A percentile compares a stretch with the other conserved stretches of the same genome.
Conservation (phyloP, 2,113 vertebrate genomes). For the Ophthalmolycus amberensis region DNA sequence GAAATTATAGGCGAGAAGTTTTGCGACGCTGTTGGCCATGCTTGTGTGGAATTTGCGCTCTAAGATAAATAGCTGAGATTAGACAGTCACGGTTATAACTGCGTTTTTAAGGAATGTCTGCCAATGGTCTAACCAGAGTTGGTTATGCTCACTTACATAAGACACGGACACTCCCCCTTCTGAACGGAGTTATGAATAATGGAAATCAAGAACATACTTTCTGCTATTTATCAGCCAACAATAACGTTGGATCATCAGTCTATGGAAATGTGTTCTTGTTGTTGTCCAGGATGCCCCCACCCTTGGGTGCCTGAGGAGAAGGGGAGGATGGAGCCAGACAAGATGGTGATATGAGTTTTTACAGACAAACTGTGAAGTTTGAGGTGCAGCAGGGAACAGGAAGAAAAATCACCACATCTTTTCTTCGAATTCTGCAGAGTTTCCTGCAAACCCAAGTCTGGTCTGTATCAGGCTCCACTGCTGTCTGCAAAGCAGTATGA, state of each 20-base stretch:
- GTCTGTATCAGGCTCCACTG: neutral
- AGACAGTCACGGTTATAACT: neutral
- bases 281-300: conserved; percentile 8
- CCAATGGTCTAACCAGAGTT: neutral
- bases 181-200: neutral
- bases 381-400: neutral
- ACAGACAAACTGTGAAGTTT: neutral
- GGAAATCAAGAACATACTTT: neutral
- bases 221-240: neutral
- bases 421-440: neutral
- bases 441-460: neutral
- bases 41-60: neutral
- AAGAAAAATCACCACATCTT: neutral
- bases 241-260: neutral
- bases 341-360: neutral
- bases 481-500: neutral
- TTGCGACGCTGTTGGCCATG: neutral
- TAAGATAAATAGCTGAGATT: neutral
- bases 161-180: conserved; percentile 50
- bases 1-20: neutral
- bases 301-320: neutral
- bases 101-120: neutral
- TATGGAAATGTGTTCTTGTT: neutral
- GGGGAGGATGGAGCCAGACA: conserved; percentile 13
- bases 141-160: conserved; percentile 57